Conservation (phyloP, 2,797 vertebrate species). For the Myotis planiceps region DNA sequence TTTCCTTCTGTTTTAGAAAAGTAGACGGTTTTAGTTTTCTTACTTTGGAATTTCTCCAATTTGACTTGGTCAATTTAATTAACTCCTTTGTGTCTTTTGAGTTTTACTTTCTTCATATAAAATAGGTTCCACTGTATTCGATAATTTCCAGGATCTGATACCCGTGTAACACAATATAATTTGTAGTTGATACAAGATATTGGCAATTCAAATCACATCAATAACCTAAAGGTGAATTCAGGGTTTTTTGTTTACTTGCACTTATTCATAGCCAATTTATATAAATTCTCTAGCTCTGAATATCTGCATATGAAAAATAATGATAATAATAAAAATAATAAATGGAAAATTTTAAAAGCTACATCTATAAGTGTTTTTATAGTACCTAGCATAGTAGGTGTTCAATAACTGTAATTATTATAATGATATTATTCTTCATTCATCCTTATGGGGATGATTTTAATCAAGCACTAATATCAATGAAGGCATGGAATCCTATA, state of each 20-base stretch:
- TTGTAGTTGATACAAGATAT: not conserved
- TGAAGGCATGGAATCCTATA: not conserved
- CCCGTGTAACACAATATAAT: not conserved
- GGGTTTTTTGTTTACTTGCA: not conserved
- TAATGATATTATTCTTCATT: not conserved
- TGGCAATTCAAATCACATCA: not conserved
- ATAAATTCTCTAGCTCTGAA: not conserved
- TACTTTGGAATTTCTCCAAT: conserved; percentile 26
- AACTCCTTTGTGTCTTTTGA: not conserved
- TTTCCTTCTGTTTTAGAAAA: conserved; percentile 19
- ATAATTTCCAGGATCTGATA: not conserved
- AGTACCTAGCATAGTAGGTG: not conserved
- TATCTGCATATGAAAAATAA: conserved; percentile 11
- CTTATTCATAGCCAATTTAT: not conserved
- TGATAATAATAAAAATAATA: not conserved
- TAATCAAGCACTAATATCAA: not conserved
- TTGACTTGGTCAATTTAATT: not conserved
- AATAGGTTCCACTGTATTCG: not conserved
- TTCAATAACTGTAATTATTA: not conserved
- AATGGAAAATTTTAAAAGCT: not conserved
- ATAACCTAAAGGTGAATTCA: not conserved
- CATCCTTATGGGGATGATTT: not conserved
- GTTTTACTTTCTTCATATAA: not conserved
- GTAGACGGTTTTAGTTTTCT: conserved; percentile 23
- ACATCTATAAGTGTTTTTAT: not conserved